These are phyloP conservation scores for Zaprionus lachaisei DNA, from an alignment of 1,140 invertebrate species.

Conservation along the genomic window DNA sequence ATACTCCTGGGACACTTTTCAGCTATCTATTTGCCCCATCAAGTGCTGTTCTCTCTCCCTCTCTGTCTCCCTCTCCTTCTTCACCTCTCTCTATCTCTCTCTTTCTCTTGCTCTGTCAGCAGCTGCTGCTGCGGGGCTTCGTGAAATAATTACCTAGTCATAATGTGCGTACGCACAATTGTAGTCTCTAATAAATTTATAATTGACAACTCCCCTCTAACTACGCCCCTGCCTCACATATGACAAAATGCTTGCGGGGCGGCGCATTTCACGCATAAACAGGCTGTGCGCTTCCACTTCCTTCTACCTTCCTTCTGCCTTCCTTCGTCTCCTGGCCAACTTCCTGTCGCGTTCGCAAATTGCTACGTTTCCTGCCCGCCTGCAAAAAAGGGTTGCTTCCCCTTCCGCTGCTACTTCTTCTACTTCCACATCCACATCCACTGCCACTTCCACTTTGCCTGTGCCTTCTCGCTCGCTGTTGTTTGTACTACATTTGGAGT, in stretches of 20 bases:
- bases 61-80: neutral
- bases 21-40: neutral
- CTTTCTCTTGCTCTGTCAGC: neutral
- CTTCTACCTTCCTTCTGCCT: constrained; percentile 1
- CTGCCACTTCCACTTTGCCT: neutral
- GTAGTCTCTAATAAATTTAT: constrained; percentile 59
- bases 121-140: constrained; percentile 24
- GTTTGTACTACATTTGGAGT: constrained; percentile 19
- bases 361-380: constrained; percentile 44
- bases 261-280: constrained; percentile 75
- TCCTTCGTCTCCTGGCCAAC: constrained; percentile 25
- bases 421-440: neutral
- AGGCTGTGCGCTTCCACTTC: constrained; percentile 49
- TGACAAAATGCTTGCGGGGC: constrained; percentile 68
- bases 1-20: neutral
- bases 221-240: constrained; percentile 17
- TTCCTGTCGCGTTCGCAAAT: constrained; percentile 38
- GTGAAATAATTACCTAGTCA: constrained; percentile 23
- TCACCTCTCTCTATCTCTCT: neutral
- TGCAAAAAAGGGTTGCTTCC: constrained; percentile 31
- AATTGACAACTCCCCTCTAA: constrained; percentile 36
- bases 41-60: neutral
- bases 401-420: constrained; percentile 2
- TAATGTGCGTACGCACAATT: constrained; percentile 33
- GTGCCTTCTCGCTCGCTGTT: neutral